Conservation (phyloP, 2,797 vertebrate species). For the Danio aesculapii region DNA sequence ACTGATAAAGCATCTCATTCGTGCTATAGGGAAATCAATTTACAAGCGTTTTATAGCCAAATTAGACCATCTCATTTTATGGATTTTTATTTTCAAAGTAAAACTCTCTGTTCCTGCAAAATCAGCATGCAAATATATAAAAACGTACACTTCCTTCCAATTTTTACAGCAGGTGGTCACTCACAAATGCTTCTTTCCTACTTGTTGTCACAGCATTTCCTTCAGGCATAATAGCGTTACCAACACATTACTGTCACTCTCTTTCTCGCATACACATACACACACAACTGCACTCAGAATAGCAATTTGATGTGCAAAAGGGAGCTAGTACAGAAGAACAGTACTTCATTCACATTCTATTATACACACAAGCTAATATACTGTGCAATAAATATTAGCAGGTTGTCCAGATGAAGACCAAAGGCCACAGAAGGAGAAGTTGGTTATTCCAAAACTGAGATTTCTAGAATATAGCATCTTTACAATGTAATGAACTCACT, state of each 20-base stretch:
- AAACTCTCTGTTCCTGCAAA: not conserved
- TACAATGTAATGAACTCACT: too few species aligned
- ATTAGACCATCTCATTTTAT: slow-evolving; percentile 2
- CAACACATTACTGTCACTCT: slow-evolving; percentile 27
- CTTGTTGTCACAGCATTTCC: slow-evolving; percentile 6
- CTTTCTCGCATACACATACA: slow-evolving; percentile 32
- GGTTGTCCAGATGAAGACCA: too few species aligned
- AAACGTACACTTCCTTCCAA: not conserved
- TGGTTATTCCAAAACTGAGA: too few species aligned
- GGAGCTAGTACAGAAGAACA: too few species aligned
- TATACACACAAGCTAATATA: slow-evolving; percentile 31
- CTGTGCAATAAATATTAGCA: too few species aligned
- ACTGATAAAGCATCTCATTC: not conserved
- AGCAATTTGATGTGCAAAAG: slow-evolving; percentile 15
- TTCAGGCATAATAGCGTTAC: slow-evolving; percentile 24
- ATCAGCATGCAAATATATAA: not conserved
- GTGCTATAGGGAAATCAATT: not conserved
- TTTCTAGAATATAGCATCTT: too few species aligned
- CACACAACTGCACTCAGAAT: slow-evolving; percentile 19
- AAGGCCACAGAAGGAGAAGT: too few species aligned
- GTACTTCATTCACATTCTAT: slow-evolving; percentile 45
- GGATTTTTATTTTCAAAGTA: slow-evolving; percentile 1
- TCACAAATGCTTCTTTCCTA: slow-evolving; percentile 24
- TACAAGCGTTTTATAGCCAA: not conserved
- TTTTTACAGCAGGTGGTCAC: not conserved